Conservation (phyloP, 2,888 invertebrate species). For the Deilephila elpenor region DNA sequence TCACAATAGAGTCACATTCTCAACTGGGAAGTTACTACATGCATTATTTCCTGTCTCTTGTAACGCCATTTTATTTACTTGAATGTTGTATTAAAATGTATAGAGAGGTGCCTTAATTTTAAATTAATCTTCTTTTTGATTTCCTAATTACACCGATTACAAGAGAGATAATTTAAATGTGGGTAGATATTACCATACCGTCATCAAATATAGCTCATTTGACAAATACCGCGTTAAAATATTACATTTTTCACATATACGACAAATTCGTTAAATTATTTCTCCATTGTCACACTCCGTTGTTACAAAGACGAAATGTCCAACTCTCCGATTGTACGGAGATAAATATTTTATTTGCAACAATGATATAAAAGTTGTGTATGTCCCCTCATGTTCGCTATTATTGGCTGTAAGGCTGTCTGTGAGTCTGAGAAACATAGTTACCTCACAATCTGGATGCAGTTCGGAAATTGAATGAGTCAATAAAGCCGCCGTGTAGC, state of each 20-base stretch:
- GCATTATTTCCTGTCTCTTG: not conserved
- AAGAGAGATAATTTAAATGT: too few relatives aligned
- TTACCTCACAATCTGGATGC: not conserved
- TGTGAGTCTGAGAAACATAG: not conserved
- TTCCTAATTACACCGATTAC: too few relatives aligned
- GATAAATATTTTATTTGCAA: not conserved
- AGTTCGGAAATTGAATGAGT: conserved; percentile 15
- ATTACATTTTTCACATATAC: too few relatives aligned
- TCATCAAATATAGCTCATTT: too few relatives aligned
- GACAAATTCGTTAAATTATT: too few relatives aligned
- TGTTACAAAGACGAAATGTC: not conserved
- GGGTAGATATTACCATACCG: too few relatives aligned
- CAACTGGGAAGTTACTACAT: not conserved
- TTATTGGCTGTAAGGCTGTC: not conserved
- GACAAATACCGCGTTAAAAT: too few relatives aligned
- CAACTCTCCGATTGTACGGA: not conserved
- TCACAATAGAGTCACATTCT: not conserved
- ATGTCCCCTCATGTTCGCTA: too few relatives aligned
- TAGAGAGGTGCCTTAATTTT: too few relatives aligned
- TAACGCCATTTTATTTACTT: not conserved
- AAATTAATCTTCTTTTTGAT: too few relatives aligned
- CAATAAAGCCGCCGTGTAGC: conserved; percentile 7
- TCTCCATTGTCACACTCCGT: not conserved
- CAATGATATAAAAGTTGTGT: not conserved
- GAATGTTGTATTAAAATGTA: too few relatives aligned